Conservation (phyloP, 2,113 vertebrate species). For the Dromaius novaehollandiae region DNA sequence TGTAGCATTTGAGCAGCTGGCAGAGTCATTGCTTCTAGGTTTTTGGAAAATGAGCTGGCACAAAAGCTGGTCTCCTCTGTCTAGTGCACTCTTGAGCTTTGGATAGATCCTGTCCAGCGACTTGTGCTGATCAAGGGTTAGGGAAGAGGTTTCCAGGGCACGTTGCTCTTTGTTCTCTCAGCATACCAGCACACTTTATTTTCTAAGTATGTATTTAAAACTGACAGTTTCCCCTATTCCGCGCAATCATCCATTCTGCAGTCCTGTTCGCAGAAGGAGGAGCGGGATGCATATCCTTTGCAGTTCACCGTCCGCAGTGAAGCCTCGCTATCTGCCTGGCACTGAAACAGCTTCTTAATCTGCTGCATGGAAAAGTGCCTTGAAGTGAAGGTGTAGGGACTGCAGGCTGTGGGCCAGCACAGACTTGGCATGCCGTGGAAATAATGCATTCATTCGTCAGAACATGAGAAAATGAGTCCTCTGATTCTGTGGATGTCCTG, state of each 20-base stretch:
- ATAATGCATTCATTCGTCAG: conserved; percentile 37
- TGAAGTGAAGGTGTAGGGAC: conserved; percentile 16
- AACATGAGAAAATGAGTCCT: conserved; percentile 26
- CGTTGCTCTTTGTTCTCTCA: background rate
- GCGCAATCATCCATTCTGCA: background rate
- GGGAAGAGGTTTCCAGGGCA: background rate
- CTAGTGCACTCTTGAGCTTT: background rate
- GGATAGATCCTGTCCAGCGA: background rate
- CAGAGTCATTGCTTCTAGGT: background rate
- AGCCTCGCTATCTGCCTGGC: conserved; percentile 15
- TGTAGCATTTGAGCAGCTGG: conserved; percentile 49
- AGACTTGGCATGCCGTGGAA: conserved; percentile 21
- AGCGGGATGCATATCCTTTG: conserved; percentile 35
- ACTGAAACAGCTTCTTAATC: conserved; percentile 45
- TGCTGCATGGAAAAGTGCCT: conserved; percentile 47
- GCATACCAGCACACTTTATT: background rate
- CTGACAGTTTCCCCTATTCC: background rate
- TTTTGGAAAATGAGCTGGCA: conserved; percentile 22
- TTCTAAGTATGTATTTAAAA: background rate
- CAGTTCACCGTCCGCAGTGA: conserved; percentile 29
- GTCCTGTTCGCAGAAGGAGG: conserved; percentile 38
- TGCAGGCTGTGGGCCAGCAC: conserved; percentile 8
- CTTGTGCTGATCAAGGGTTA: background rate
- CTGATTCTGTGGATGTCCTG: background rate
- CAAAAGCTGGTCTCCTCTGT: background rate